These are phyloP conservation scores for Jordanella pulchra DNA, from an alignment of 2,797 vertebrate species.

Conservation along the genomic window DNA sequence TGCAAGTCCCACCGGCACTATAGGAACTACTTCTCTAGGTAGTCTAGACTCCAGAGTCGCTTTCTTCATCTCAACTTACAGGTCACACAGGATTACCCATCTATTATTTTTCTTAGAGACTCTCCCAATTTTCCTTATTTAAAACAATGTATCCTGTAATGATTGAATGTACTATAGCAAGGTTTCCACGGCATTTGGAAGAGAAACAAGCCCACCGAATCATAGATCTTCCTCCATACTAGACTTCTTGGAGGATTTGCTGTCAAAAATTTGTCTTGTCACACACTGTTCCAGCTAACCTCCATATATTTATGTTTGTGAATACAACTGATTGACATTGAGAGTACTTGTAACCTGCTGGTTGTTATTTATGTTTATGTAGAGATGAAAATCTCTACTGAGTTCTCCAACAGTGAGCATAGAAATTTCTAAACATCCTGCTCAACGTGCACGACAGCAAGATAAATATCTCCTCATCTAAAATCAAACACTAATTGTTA, in stretches of 20 bases:
- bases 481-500: not conserved
- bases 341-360: no score
- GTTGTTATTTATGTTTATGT: not conserved
- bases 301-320: not conserved
- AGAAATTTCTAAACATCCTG: not conserved
- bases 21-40: no score
- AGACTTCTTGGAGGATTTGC: not conserved
- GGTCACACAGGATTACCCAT: no score
- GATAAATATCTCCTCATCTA: not conserved
- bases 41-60: no score
- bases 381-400: not conserved
- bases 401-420: not conserved
- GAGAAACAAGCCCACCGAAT: not conserved
- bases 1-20: no score
- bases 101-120: no score
- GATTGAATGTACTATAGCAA: not conserved
- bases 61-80: no score
- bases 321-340: no score
- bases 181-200: not conserved
- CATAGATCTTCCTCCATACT: not conserved
- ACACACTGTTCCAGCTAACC: not conserved
- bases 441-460: not conserved
- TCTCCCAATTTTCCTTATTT: no score
- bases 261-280: not conserved
- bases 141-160: not conserved